Percentiles rank a stretch among this genome's conserved stretches.
These are phyloP conservation scores for Seira sanloemensis DNA, from an alignment of 2,888 invertebrate genomes.

Conservation along the genomic window DNA sequence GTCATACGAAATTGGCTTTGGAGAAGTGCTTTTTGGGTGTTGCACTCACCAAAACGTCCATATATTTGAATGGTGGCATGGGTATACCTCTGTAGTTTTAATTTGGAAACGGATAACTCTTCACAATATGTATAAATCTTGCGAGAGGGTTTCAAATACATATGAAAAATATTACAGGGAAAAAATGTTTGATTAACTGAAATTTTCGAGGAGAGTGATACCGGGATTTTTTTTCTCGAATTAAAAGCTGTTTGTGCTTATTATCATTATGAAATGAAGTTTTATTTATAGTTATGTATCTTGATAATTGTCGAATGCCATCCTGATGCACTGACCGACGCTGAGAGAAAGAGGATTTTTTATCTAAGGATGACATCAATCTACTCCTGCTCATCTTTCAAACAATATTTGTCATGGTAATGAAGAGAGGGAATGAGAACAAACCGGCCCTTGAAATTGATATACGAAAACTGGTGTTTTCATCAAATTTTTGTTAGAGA, in stretches of 20 bases:
- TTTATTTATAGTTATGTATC: neutral
- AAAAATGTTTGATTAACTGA: too few species aligned
- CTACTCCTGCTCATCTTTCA: conserved; percentile 12
- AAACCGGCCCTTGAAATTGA: neutral
- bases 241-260: neutral
- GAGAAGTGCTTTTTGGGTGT: neutral
- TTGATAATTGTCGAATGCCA: neutral
- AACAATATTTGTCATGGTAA: conserved; percentile 15
- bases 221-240: conserved; percentile 3
- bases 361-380: conserved; percentile 16
- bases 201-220: too few species aligned
- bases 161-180: too few species aligned
- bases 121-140: too few species aligned
- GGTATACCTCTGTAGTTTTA: too few species aligned
- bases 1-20: neutral
- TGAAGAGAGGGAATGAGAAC: neutral
- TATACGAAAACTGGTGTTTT: too few species aligned
- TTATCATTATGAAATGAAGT: conserved; percentile 8
- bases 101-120: too few species aligned
- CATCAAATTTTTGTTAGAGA: too few species aligned
- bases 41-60: neutral
- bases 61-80: too few species aligned
- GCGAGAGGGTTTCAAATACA: too few species aligned
- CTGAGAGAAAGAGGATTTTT: neutral
- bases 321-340: neutral